A percentile compares a stretch with the other conserved stretches of the same genome.
These are phyloP conservation scores for Catostylus mosaicus DNA, from an alignment of 30 jellyfish, hydroid and myxozoan species.

Conservation along the genomic window DNA sequence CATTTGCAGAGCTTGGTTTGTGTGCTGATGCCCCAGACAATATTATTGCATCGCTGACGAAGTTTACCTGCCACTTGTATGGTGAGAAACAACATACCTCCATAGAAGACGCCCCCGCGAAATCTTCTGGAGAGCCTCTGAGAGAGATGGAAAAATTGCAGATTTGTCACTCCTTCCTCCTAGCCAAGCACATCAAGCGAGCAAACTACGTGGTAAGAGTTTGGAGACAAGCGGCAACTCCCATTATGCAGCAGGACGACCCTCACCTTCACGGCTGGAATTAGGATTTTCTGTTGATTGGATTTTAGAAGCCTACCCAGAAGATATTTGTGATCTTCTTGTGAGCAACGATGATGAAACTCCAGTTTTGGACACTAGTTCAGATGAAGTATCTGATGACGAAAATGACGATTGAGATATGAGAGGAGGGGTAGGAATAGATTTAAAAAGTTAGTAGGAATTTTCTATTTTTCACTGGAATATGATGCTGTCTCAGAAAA, in stretches of 20 bases:
- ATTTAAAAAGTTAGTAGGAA: too few relatives aligned
- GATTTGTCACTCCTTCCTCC: conserved; percentile 42
- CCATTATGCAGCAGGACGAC: neutral
- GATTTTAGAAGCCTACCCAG: too few relatives aligned
- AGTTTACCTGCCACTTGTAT: conserved; percentile 14
- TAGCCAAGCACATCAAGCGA: conserved; percentile 14
- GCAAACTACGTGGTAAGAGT: conserved; percentile 23
- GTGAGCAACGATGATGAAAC: too few relatives aligned
- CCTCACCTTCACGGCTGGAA: too few relatives aligned
- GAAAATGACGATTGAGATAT: too few relatives aligned
- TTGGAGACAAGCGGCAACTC: conserved; percentile 28
- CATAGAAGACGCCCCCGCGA: neutral
- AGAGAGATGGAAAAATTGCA: conserved; percentile 8
- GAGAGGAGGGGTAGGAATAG: too few relatives aligned
- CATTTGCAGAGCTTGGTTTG: conserved; percentile 20
- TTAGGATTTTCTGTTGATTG: too few relatives aligned
- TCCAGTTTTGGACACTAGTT: too few relatives aligned
- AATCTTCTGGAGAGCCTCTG: neutral
- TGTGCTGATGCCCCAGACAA: neutral
- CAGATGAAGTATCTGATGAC: too few relatives aligned
- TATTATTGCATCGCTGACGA: neutral
- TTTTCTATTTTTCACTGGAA: too few relatives aligned
- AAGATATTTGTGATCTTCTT: too few relatives aligned
- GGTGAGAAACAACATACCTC: conserved; percentile 15
- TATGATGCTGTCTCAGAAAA: too few relatives aligned